phyloP scores from a whole-genome alignment of 2,888 invertebrate genomes.

The Serrognathus titanus region DNA sequence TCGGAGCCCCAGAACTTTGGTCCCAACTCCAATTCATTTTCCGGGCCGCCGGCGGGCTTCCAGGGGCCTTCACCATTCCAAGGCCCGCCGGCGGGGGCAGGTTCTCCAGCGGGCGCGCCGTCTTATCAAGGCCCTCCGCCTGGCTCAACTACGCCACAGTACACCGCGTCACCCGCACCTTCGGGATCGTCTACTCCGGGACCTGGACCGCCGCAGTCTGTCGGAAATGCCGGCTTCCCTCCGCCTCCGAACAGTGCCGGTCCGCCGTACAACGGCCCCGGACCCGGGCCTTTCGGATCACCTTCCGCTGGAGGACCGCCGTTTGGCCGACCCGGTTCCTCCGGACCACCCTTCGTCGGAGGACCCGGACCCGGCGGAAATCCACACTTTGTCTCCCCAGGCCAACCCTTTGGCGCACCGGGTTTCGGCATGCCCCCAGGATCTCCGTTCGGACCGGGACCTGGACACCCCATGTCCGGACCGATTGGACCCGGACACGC shows the following conservation, averaged over 20 bases:
- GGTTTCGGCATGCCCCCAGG: constrained; percentile 70
- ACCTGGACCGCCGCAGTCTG: constrained; percentile 57
- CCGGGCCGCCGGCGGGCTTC: constrained; percentile 57
- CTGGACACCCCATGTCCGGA: constrained; percentile 59
- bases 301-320: constrained; percentile 58
- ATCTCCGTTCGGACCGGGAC: constrained; percentile 66
- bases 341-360: constrained; percentile 67
- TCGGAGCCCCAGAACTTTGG: constrained; percentile 66
- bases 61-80: constrained; percentile 58
- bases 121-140: constrained; percentile 54
- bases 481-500: constrained; percentile 62
- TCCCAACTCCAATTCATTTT: constrained; percentile 58
- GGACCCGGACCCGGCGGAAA: constrained; percentile 64
- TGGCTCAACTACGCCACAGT: constrained; percentile 76
- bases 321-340: constrained; percentile 63
- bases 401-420: constrained; percentile 60
- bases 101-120: constrained; percentile 69
- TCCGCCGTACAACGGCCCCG: constrained; percentile 67
- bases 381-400: constrained; percentile 63
- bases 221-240: constrained; percentile 54
- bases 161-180: constrained; percentile 82
- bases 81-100: constrained; percentile 68
- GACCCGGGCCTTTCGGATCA: constrained; percentile 66
- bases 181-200: constrained; percentile 81
- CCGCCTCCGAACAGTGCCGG: constrained; percentile 61